These are phyloP conservation scores for Manduca sexta DNA, from an alignment of 1,140 invertebrate species.

Conservation along the genomic window DNA sequence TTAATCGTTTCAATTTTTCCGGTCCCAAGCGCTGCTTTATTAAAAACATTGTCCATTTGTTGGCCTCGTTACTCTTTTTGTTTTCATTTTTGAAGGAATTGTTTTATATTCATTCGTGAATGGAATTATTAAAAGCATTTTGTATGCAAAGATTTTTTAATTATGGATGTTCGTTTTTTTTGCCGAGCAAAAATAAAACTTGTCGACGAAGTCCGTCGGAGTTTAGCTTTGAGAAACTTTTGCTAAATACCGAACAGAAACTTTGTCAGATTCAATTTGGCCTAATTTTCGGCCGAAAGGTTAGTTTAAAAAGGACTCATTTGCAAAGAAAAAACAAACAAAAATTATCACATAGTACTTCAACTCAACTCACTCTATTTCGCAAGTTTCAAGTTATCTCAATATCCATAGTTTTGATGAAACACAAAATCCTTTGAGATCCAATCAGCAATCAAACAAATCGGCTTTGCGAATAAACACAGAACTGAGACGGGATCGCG, in stretches of 20 bases:
- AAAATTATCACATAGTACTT: slow-evolving; percentile 1
- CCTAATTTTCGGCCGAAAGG: slow-evolving; percentile 7
- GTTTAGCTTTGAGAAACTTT: slow-evolving; percentile 19
- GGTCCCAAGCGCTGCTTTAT: too few relatives aligned
- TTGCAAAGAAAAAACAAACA: neutral
- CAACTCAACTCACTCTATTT: slow-evolving; percentile 18
- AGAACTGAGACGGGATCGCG: slow-evolving; percentile 25
- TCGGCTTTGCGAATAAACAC: slow-evolving; percentile 32
- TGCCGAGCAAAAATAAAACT: too few relatives aligned
- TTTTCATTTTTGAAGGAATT: too few relatives aligned
- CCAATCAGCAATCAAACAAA: slow-evolving; percentile 18
- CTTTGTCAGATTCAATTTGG: slow-evolving; percentile 13
- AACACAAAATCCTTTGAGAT: slow-evolving; percentile 24
- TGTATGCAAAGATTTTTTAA: neutral
- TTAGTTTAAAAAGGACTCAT: slow-evolving; percentile 2
- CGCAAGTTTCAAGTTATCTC: slow-evolving; percentile 22
- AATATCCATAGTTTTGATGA: slow-evolving; percentile 25
- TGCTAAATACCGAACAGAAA: slow-evolving; percentile 20
- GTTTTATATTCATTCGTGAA: too few relatives aligned
- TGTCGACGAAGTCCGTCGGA: slow-evolving; percentile 6
- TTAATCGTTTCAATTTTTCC: too few relatives aligned
- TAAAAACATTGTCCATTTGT: too few relatives aligned
- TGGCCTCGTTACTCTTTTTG: too few relatives aligned
- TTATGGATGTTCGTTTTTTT: neutral
- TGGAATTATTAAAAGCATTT: too few relatives aligned